These are phyloP conservation scores for Notospermus geniculatus DNA, from an alignment of 1,140 invertebrate species.

Conservation along the genomic window DNA sequence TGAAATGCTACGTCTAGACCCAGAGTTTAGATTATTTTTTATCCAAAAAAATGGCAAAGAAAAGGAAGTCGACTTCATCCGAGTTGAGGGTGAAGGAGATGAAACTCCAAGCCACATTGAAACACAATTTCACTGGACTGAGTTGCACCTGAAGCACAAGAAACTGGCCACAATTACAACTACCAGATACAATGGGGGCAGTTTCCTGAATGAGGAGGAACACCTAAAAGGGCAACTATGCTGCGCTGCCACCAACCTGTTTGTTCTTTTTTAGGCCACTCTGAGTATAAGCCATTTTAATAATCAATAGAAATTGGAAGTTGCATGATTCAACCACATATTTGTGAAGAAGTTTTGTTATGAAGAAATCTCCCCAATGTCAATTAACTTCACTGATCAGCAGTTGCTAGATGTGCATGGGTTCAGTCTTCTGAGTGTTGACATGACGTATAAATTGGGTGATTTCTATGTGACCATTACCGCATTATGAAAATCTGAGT, in stretches of 20 bases:
- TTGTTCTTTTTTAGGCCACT: too few relatives aligned
- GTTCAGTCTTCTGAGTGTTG: too few relatives aligned
- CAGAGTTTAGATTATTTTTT: not conserved
- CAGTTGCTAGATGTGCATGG: too few relatives aligned
- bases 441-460: too few relatives aligned
- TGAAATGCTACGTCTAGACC: not conserved
- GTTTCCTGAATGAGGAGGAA: slow-evolving; percentile 4
- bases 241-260: not conserved
- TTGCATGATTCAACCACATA: too few relatives aligned
- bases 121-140: slow-evolving; percentile 5
- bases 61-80: not conserved
- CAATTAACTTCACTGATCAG: too few relatives aligned
- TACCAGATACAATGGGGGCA: not conserved
- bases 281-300: too few relatives aligned
- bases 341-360: too few relatives aligned
- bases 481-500: too few relatives aligned
- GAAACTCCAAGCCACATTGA: slow-evolving; percentile 1
- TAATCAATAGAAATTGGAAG: too few relatives aligned
- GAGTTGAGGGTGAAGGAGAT: not conserved
- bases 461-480: too few relatives aligned
- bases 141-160: not conserved
- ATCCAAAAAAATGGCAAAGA: slow-evolving; percentile 3
- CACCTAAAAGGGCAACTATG: not conserved
- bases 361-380: too few relatives aligned
- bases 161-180: slow-evolving; percentile 4